A percentile compares a stretch with the other conserved stretches of the same genome.
phyloP scores from a whole-genome alignment of 2,888 invertebrate genomes.

The Euplexia lucipara region DNA sequence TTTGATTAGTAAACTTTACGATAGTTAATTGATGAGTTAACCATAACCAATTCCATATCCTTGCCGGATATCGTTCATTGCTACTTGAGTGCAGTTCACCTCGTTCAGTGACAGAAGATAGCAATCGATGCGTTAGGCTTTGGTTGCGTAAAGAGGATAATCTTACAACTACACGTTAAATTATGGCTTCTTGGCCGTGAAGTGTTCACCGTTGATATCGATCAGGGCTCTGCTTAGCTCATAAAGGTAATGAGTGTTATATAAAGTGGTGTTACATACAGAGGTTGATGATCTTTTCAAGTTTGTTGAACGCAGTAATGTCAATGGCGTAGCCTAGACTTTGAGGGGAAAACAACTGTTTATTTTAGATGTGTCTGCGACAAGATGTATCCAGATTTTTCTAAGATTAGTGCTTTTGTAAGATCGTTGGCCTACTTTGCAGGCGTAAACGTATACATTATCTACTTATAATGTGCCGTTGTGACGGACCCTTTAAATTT shows the following conservation, averaged over 20 bases:
- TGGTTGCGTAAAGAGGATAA: slow-evolving; percentile 24
- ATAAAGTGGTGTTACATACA: slow-evolving; percentile 36
- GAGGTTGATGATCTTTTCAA: slow-evolving; percentile 51
- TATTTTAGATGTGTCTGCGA: slow-evolving; percentile 38
- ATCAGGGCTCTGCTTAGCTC: slow-evolving; percentile 44
- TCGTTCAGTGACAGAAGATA: slow-evolving; percentile 36
- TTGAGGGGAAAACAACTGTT: slow-evolving; percentile 28
- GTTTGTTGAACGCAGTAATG: slow-evolving; percentile 51
- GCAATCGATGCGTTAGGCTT: slow-evolving; percentile 43
- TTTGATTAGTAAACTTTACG: not conserved
- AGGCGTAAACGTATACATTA: not conserved
- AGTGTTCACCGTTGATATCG: slow-evolving; percentile 48
- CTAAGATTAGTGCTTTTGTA: not conserved
- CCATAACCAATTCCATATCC: slow-evolving; percentile 9
- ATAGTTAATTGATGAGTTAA: slow-evolving; percentile 3
- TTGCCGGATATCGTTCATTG: not conserved
- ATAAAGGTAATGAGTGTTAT: slow-evolving; percentile 36
- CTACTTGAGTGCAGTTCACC: slow-evolving; percentile 6
- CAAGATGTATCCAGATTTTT: slow-evolving; percentile 1
- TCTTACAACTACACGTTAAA: slow-evolving; percentile 23
- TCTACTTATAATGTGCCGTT: not conserved
- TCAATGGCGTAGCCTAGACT: slow-evolving; percentile 50
- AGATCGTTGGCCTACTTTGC: slow-evolving; percentile 18
- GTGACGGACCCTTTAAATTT: no score
- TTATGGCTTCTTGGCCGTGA: slow-evolving; percentile 42